Evolutionary conservation across 2,113 vertebrate genomes (phyloP).

Genomic region (Onychostoma macrolepis): DNA sequence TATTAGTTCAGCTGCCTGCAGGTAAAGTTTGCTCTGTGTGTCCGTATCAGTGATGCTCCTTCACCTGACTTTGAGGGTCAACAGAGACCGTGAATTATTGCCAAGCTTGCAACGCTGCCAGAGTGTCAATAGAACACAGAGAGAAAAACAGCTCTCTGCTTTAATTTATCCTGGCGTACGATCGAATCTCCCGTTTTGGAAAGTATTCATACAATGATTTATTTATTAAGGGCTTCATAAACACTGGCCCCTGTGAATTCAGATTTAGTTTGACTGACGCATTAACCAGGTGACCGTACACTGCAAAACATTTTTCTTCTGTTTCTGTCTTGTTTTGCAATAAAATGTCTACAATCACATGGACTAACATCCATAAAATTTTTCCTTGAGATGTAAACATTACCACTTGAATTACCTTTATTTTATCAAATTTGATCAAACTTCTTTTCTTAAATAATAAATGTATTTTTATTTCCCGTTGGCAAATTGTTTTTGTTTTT

Average conservation of each 20-base stretch:
- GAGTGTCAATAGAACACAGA: slow-evolving; percentile 39
- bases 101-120: slow-evolving; percentile 65
- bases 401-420: no score
- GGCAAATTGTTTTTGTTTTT: no score
- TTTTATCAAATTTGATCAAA: no score
- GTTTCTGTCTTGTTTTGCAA: no score
- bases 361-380: no score
- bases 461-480: no score
- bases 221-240: slow-evolving; percentile 62
- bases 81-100: slow-evolving; percentile 64
- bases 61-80: slow-evolving; percentile 54
- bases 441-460: no score
- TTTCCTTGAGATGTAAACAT: no score
- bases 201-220: slow-evolving; percentile 62
- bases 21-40: not conserved
- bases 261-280: slow-evolving; percentile 25
- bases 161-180: slow-evolving; percentile 50
- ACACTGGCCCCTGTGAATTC: slow-evolving; percentile 48
- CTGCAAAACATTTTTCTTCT: no score
- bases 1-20: not conserved
- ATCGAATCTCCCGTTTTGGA: slow-evolving; percentile 63
- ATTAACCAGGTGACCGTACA: no score
- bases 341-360: no score
- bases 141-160: slow-evolving; percentile 39
- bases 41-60: slow-evolving; percentile 37